Conservation (phyloP, 1,140 invertebrate species). For the Aphaenogaster rudis region DNA sequence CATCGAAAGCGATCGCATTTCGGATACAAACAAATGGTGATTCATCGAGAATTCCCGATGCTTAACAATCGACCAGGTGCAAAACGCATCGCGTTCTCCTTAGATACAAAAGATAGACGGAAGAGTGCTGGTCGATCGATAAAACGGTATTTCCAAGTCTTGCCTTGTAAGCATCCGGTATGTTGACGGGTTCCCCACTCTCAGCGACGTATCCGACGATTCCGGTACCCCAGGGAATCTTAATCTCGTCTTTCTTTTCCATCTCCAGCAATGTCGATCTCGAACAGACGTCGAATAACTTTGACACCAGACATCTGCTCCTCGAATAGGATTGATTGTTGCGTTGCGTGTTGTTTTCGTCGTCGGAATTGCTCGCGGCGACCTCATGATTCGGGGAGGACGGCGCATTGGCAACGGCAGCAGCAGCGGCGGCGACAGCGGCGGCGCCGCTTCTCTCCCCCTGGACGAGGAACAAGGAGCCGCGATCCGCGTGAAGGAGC, state of each 20-base stretch:
- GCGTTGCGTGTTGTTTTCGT: background rate
- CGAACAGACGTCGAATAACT: slow-evolving; percentile 97
- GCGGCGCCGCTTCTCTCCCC: slow-evolving; percentile 88
- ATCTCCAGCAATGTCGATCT: slow-evolving; percentile 96
- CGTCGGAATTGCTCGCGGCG: slow-evolving; percentile 43
- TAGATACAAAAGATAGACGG: background rate
- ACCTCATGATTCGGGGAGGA: slow-evolving; percentile 75
- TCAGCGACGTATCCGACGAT: slow-evolving; percentile 98
- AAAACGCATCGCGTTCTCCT: background rate
- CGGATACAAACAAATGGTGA: slow-evolving; percentile 25
- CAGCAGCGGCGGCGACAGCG: slow-evolving; percentile 70
- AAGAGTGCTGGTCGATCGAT: background rate
- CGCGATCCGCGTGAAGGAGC: slow-evolving; percentile 96
- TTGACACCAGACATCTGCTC: slow-evolving; percentile 93
- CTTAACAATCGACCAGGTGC: slow-evolving; percentile 12
- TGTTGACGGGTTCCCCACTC: slow-evolving; percentile 96
- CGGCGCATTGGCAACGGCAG: slow-evolving; percentile 62
- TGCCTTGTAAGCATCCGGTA: slow-evolving; percentile 98
- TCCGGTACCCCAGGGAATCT: slow-evolving; percentile 96
- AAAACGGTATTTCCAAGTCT: slow-evolving; percentile 72
- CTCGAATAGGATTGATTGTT: slow-evolving; percentile 70
- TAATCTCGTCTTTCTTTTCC: slow-evolving; percentile 96
- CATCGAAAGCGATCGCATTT: background rate
- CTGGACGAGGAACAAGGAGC: slow-evolving; percentile 97
- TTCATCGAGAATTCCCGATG: slow-evolving; percentile 18